Conservation (phyloP, 2,113 vertebrate genomes). For the Mus musculus region GRCm39 chr7:121194501-121195000, state of each 20-base stretch:
- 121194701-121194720: neutral
- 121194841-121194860: conserved; percentile 75
- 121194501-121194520: neutral
- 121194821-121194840: conserved; percentile 56
- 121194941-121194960: conserved; percentile 87
- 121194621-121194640: neutral
- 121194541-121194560: neutral
- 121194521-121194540: neutral
- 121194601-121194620: neutral
- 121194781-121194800: neutral
- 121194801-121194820: neutral
- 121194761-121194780: neutral
- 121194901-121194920: conserved; percentile 87
- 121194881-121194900: conserved; percentile 88
- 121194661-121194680: neutral
- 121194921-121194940: conserved; percentile 90
- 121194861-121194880: conserved; percentile 87
- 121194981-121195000: conserved; percentile 86
- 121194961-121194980: conserved; percentile 88
- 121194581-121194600: neutral
- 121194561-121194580: neutral
- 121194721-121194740: neutral
- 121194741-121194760: neutral
- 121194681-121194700: neutral
- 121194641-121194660: neutral